A percentile compares a stretch with the other conserved stretches of the same genome.
Evolutionary conservation across 2,888 invertebrate genomes (phyloP).

Genomic region (Shargacucullia verbasci): DNA sequence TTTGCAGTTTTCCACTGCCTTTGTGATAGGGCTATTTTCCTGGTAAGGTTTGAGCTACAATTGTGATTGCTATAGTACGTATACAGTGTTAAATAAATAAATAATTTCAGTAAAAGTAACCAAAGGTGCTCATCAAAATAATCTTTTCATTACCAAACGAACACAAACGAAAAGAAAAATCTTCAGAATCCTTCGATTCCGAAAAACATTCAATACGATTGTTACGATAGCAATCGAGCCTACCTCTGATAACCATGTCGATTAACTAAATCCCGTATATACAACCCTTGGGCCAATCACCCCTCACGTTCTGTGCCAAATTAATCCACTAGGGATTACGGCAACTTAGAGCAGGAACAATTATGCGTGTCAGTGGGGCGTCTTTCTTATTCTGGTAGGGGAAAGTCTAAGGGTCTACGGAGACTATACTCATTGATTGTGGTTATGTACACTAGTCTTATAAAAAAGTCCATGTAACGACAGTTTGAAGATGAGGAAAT

Average conservation of each 20-base stretch:
- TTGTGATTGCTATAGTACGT: too few relatives aligned
- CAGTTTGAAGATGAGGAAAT: too few relatives aligned
- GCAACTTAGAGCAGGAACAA: constrained; percentile 31
- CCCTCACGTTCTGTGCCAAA: constrained; percentile 42
- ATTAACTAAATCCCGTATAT: constrained; percentile 42
- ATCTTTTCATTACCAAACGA: constrained; percentile 2
- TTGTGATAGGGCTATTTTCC: too few relatives aligned
- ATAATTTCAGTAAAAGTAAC: too few relatives aligned
- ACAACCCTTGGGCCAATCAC: constrained; percentile 42
- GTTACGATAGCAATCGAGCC: constrained; percentile 35
- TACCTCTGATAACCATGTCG: constrained; percentile 48
- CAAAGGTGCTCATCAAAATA: too few relatives aligned
- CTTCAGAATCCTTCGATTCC: constrained; percentile 4
- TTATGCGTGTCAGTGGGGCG: constrained; percentile 38
- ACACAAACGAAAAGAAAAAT: too few relatives aligned
- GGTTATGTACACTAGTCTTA: too few relatives aligned
- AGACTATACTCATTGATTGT: too few relatives aligned
- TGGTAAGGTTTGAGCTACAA: too few relatives aligned
- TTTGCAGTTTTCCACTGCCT: too few relatives aligned
- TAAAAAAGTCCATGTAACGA: too few relatives aligned
- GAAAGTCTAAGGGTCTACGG: background rate
- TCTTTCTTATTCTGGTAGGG: constrained; percentile 25
- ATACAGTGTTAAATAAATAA: too few relatives aligned
- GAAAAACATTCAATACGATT: constrained; percentile 39
- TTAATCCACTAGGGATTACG: constrained; percentile 47